Percentiles rank a stretch among this genome's conserved stretches.
These are phyloP conservation scores for Ibidorhyncha struthersii DNA, from an alignment of 2,113 vertebrate genomes.

Conservation along the genomic window DNA sequence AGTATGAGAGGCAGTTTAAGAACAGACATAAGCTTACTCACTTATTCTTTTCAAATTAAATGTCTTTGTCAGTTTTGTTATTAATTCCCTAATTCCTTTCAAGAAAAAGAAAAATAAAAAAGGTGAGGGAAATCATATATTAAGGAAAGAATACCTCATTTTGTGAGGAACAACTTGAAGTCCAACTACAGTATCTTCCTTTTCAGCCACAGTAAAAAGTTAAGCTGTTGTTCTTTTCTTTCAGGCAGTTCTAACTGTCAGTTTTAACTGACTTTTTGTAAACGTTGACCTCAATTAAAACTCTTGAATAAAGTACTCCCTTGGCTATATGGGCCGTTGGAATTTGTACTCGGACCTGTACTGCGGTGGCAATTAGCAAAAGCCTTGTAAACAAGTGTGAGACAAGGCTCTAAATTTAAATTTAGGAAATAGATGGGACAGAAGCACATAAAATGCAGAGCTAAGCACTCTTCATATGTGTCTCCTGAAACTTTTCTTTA, in stretches of 20 bases:
- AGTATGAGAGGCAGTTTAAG: not conserved
- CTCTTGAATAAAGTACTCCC: not conserved
- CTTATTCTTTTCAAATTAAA: not conserved
- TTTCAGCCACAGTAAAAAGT: not conserved
- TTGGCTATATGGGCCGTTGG: not conserved
- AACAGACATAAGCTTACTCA: not conserved
- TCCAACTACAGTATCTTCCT: not conserved
- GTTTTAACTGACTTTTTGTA: not conserved
- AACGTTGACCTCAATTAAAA: not conserved
- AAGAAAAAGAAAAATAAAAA: not conserved
- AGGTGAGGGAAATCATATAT: not conserved
- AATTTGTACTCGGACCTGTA: not conserved
- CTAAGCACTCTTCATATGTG: not conserved
- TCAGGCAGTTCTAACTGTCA: not conserved
- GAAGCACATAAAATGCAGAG: not conserved
- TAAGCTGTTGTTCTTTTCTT: not conserved
- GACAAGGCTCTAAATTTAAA: not conserved
- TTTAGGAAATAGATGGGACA: not conserved
- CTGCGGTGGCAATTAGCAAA: not conserved
- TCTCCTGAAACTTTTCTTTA: not conserved
- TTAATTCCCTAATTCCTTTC: not conserved
- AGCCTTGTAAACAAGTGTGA: not conserved
- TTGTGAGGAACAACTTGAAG: not conserved
- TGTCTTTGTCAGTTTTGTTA: not conserved
- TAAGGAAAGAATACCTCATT: not conserved